phyloP scores from a whole-genome alignment of 2,113 vertebrate genomes.

The Phrynosoma blainvillii region DNA sequence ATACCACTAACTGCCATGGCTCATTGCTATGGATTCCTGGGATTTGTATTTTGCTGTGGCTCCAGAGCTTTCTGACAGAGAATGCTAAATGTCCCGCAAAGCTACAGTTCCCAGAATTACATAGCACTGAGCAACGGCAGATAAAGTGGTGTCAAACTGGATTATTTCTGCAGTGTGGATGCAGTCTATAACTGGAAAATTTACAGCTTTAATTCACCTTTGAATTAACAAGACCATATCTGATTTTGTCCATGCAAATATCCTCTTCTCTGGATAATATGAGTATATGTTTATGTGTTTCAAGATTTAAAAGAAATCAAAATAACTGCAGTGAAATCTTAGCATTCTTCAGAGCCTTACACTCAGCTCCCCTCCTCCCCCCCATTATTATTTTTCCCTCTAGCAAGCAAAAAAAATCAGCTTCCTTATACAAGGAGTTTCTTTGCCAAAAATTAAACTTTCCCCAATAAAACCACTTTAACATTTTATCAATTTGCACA shows the following conservation, averaged over 20 bases:
- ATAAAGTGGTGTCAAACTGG: no score
- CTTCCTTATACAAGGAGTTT: not conserved
- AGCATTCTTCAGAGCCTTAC: not conserved
- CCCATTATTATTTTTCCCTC: not conserved
- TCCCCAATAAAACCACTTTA: not conserved
- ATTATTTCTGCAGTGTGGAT: no score
- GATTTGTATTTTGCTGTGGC: no score
- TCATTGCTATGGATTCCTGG: no score
- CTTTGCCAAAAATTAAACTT: slow-evolving; percentile 7
- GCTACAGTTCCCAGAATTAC: no score
- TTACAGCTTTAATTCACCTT: not conserved
- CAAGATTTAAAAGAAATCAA: not conserved
- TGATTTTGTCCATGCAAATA: not conserved
- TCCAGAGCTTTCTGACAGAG: no score
- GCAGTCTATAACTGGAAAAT: not conserved
- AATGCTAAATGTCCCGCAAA: no score
- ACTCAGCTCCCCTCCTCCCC: not conserved
- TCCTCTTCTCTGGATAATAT: not conserved
- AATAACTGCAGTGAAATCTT: not conserved
- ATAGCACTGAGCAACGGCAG: no score
- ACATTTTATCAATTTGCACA: not conserved
- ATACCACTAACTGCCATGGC: no score
- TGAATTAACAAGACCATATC: not conserved
- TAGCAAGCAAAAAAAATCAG: not conserved
- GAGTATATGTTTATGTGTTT: not conserved